These are phyloP conservation scores for Hetaerina americana DNA, from an alignment of 1,140 invertebrate genomes.

Conservation along the genomic window DNA sequence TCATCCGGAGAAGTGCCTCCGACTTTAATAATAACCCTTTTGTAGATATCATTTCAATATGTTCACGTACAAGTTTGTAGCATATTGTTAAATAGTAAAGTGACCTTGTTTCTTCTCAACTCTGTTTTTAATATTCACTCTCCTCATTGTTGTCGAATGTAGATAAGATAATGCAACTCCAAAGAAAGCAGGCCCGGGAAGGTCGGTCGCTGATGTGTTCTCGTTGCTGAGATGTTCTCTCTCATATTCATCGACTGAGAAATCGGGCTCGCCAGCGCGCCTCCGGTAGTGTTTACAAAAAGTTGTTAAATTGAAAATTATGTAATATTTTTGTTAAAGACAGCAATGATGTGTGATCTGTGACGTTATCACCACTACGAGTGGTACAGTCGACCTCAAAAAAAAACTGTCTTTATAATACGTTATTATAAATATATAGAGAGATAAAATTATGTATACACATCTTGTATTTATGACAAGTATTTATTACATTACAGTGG, in stretches of 20 bases:
- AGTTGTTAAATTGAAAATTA: neutral
- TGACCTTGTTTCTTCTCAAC: neutral
- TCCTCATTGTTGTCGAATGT: neutral
- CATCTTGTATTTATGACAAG: neutral
- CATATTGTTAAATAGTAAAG: neutral
- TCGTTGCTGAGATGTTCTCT: neutral
- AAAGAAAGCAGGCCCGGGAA: neutral
- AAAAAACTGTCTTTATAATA: slow-evolving; percentile 1
- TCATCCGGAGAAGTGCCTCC: too few species aligned
- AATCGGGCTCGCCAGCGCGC: neutral
- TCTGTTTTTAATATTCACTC: neutral
- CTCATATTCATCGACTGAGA: too few species aligned
- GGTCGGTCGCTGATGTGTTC: neutral
- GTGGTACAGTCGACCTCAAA: neutral
- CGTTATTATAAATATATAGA: slow-evolving; percentile 3
- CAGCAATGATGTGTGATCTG: neutral
- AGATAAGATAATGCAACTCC: neutral
- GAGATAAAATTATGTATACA: neutral
- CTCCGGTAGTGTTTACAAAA: neutral
- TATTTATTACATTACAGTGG: slow-evolving; percentile 2
- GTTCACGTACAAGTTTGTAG: neutral
- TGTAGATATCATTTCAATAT: neutral
- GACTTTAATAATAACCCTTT: too few species aligned
- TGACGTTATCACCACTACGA: neutral
- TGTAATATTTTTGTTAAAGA: slow-evolving; percentile 1